These are phyloP conservation scores for Netelia virgata DNA, from an alignment of 2,888 invertebrate genomes.

Conservation along the genomic window DNA sequence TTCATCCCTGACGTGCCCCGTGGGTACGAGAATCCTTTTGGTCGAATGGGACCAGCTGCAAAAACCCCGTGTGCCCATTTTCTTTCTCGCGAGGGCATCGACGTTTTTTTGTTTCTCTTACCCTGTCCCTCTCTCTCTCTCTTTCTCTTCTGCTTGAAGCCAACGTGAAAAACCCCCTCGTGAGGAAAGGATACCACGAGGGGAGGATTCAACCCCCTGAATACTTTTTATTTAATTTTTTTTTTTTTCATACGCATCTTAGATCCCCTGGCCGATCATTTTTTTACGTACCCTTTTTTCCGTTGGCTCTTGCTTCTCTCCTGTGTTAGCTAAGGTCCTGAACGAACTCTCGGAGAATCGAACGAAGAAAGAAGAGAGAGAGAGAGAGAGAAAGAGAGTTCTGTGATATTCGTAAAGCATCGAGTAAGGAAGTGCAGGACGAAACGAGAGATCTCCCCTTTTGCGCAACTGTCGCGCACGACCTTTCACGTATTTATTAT, in stretches of 20 bases:
- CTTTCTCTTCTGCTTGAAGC: slow-evolving; percentile 9
- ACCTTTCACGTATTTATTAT: slow-evolving; percentile 63
- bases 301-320: slow-evolving; percentile 64
- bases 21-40: slow-evolving; percentile 80
- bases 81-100: not conserved
- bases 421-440: slow-evolving; percentile 41
- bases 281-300: slow-evolving; percentile 84
- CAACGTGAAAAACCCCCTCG: slow-evolving; percentile 53
- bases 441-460: slow-evolving; percentile 71
- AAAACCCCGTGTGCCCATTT: slow-evolving; percentile 79
- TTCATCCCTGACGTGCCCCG: slow-evolving; percentile 23
- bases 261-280: slow-evolving; percentile 83
- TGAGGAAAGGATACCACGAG: slow-evolving; percentile 79
- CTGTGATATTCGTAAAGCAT: slow-evolving; percentile 50
- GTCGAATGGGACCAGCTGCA: slow-evolving; percentile 82
- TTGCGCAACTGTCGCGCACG: slow-evolving; percentile 80
- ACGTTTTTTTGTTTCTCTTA: slow-evolving; percentile 19
- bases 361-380: slow-evolving; percentile 50
- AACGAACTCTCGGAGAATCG: slow-evolving; percentile 27
- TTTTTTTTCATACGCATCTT: slow-evolving; percentile 75
- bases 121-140: slow-evolving; percentile 24
- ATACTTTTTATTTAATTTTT: slow-evolving; percentile 79
- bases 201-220: slow-evolving; percentile 73
- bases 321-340: slow-evolving; percentile 41
- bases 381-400: slow-evolving; percentile 29